phyloP scores from a whole-genome alignment of 2,888 invertebrate genomes.

The Suillia variegata region DNA sequence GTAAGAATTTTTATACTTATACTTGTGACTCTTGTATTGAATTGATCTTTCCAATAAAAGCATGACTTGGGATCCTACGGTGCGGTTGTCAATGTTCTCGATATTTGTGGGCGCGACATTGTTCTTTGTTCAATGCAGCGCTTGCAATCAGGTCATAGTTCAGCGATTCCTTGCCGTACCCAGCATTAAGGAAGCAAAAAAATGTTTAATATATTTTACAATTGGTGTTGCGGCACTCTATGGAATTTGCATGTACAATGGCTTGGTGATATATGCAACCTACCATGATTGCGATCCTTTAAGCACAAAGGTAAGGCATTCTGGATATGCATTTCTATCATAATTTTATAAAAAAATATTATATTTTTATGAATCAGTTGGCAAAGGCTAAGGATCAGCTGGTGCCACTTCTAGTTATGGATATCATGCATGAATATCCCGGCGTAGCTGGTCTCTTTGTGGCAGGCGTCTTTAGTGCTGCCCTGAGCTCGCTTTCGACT shows the following conservation, averaged over 20 bases:
- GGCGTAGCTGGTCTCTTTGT: slow-evolving; percentile 87
- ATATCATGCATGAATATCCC: slow-evolving; percentile 74
- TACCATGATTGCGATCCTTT: slow-evolving; percentile 79
- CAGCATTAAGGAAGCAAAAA: slow-evolving; percentile 69
- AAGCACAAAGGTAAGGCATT: slow-evolving; percentile 73
- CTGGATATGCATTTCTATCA: neutral
- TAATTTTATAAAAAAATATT: neutral
- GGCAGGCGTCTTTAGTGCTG: slow-evolving; percentile 89
- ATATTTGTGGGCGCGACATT: slow-evolving; percentile 74
- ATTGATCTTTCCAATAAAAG: too few species aligned
- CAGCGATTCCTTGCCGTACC: slow-evolving; percentile 82
- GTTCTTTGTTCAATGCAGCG: slow-evolving; percentile 73
- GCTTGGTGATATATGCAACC: slow-evolving; percentile 74
- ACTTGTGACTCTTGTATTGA: neutral
- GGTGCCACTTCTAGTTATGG: slow-evolving; percentile 83
- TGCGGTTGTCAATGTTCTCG: slow-evolving; percentile 78
- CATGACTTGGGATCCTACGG: slow-evolving; percentile 76
- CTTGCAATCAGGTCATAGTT: slow-evolving; percentile 83
- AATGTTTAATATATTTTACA: slow-evolving; percentile 70
- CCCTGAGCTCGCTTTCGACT: slow-evolving; percentile 81
- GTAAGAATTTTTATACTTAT: slow-evolving; percentile 61
- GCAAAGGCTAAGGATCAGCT: slow-evolving; percentile 81
- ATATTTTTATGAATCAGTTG: slow-evolving; percentile 63
- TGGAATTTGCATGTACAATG: slow-evolving; percentile 72
- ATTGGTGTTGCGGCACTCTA: slow-evolving; percentile 68